Percentiles rank a stretch among this genome's conserved stretches.
These are phyloP conservation scores for Cataglyphis hispanica DNA, from an alignment of 1,140 invertebrate species.

Conservation along the genomic window DNA sequence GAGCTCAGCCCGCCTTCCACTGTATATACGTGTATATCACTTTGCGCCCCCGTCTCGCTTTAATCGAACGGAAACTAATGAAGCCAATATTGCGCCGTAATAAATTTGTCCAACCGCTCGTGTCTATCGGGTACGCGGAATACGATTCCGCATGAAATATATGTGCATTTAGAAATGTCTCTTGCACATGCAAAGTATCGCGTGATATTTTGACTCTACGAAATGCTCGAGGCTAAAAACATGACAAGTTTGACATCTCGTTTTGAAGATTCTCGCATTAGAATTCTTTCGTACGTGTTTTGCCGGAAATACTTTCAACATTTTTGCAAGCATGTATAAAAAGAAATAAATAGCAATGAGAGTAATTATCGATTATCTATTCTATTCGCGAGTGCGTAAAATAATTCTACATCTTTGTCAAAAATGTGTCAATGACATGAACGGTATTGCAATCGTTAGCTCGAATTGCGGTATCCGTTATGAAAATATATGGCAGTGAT, in stretches of 20 bases:
- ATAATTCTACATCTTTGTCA: neutral
- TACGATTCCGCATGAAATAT: slow-evolving; percentile 34
- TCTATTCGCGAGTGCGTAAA: neutral
- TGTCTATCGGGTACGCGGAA: slow-evolving; percentile 46
- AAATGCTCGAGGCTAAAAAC: slow-evolving; percentile 1
- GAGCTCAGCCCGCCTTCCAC: slow-evolving; percentile 65
- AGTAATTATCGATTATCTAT: neutral
- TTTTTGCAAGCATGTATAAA: neutral
- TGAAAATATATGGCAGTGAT: slow-evolving; percentile 18
- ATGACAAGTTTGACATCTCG: slow-evolving; percentile 13
- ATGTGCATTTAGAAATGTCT: slow-evolving; percentile 34
- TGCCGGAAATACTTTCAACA: neutral
- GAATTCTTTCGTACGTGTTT: too few relatives aligned
- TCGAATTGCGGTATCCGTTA: neutral
- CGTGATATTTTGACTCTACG: slow-evolving; percentile 1
- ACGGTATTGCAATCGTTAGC: neutral
- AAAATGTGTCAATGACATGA: neutral
- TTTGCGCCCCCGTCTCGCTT: slow-evolving; percentile 60
- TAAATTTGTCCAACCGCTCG: slow-evolving; percentile 65
- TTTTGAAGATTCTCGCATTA: slow-evolving; percentile 3
- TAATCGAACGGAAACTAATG: slow-evolving; percentile 76
- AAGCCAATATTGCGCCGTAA: slow-evolving; percentile 71
- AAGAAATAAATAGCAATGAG: neutral
- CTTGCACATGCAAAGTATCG: slow-evolving; percentile 35
- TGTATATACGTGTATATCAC: slow-evolving; percentile 59